phyloP scores from a whole-genome alignment of 2,888 invertebrate genomes.

The Tupiocoris notatus region DNA sequence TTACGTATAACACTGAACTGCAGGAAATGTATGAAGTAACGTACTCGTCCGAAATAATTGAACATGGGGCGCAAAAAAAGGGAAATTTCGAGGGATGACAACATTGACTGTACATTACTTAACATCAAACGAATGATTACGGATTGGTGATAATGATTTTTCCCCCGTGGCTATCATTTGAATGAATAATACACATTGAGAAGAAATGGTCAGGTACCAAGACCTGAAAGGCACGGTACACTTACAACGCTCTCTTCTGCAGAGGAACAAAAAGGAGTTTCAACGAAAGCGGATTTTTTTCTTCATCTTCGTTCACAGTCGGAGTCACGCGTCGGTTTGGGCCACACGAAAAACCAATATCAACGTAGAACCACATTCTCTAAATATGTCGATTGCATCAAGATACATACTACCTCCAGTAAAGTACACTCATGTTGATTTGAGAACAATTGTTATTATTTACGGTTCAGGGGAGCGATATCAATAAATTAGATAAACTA shows the following conservation, averaged over 20 bases:
- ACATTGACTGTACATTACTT: not conserved
- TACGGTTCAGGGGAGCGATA: slow-evolving; percentile 23
- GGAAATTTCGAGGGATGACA: not conserved
- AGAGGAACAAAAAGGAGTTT: not conserved
- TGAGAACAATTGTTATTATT: slow-evolving; percentile 25
- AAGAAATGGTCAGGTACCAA: slow-evolving; percentile 30
- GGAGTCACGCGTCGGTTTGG: not conserved
- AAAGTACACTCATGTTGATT: slow-evolving; percentile 46
- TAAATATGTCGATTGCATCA: slow-evolving; percentile 50
- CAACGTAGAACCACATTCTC: slow-evolving; percentile 47
- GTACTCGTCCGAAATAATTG: too few species aligned
- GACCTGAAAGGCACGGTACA: slow-evolving; percentile 45
- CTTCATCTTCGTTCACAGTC: not conserved
- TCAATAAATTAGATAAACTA: slow-evolving; percentile 34
- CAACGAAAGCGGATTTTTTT: not conserved
- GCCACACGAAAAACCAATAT: not conserved
- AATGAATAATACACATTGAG: not conserved
- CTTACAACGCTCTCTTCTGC: slow-evolving; percentile 3
- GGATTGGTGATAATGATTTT: not conserved
- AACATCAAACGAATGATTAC: too few species aligned
- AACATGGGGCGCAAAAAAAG: too few species aligned
- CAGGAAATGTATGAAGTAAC: too few species aligned
- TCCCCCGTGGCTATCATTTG: not conserved
- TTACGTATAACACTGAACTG: slow-evolving; percentile 21
- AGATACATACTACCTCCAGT: slow-evolving; percentile 51